A percentile compares a stretch with the other conserved stretches of the same genome.
Evolutionary conservation across 2,888 invertebrate genomes (phyloP).

Genomic region (Luperina nickerlii): DNA sequence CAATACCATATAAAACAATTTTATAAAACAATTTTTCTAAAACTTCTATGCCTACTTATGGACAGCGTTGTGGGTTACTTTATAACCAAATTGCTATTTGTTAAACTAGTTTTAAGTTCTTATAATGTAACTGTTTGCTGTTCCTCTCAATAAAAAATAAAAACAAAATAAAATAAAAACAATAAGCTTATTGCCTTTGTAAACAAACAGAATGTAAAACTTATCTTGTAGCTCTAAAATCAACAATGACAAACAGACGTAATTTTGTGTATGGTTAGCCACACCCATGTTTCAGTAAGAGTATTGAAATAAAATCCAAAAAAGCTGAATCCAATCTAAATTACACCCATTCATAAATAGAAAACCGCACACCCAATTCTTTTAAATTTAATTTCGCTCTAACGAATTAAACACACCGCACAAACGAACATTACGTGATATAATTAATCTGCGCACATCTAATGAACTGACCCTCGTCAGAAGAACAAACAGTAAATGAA

Average conservation of each 20-base stretch:
- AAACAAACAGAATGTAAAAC: not conserved
- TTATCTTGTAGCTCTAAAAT: too few species aligned
- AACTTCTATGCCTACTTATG: too few species aligned
- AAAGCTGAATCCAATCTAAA: slow-evolving; percentile 19
- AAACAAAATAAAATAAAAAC: too few species aligned
- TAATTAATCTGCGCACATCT: slow-evolving; percentile 61
- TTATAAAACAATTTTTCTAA: too few species aligned
- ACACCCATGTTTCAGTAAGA: not conserved
- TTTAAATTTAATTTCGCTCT: slow-evolving; percentile 40
- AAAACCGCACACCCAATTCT: slow-evolving; percentile 25
- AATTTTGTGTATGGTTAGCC: not conserved
- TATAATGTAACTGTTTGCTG: too few species aligned
- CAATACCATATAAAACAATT: not conserved
- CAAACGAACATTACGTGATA: slow-evolving; percentile 53
- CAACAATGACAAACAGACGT: not conserved
- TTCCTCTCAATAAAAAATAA: too few species aligned
- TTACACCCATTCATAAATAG: slow-evolving; percentile 25
- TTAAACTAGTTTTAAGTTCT: too few species aligned
- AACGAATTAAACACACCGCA: slow-evolving; percentile 33
- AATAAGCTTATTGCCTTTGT: not conserved
- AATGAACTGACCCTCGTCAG: slow-evolving; percentile 62
- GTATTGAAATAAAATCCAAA: not conserved
- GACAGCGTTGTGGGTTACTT: too few species aligned
- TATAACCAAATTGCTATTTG: too few species aligned
- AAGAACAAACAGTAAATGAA: slow-evolving; percentile 52